Conservation (phyloP, 2,888 invertebrate species). For the Pemphredon lugubris region DNA sequence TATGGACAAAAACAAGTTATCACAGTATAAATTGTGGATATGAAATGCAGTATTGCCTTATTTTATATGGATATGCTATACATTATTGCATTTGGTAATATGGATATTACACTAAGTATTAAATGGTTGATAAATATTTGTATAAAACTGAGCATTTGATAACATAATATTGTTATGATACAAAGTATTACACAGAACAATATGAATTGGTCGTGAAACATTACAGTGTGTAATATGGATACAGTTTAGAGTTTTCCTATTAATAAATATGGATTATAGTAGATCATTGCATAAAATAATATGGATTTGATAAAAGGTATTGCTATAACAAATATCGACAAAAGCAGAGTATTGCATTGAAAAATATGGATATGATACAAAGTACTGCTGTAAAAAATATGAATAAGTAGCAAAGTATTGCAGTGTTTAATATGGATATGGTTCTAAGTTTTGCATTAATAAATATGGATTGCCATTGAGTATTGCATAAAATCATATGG, state of each 20-base stretch:
- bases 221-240: not conserved
- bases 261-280: too few relatives aligned
- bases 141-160: too few relatives aligned
- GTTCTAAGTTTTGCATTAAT: constrained; percentile 18
- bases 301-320: too few relatives aligned
- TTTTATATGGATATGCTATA: constrained; percentile 7
- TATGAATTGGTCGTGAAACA: constrained; percentile 8
- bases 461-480: constrained; percentile 9
- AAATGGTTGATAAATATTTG: too few relatives aligned
- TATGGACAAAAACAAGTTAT: constrained; percentile 15
- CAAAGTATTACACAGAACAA: not conserved
- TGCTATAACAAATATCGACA: too few relatives aligned
- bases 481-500: constrained; percentile 8
- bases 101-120: too few relatives aligned
- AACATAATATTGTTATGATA: not conserved
- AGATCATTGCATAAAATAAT: too few relatives aligned
- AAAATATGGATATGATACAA: too few relatives aligned
- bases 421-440: too few relatives aligned
- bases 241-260: too few relatives aligned
- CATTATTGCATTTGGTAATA: too few relatives aligned
- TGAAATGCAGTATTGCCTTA: not conserved
- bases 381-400: constrained; percentile 14
- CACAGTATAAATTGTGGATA: constrained; percentile 7
- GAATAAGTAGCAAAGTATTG: not conserved
- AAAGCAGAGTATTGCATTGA: too few relatives aligned